Base-by-base conservation (phyloP, 2,797 vertebrate species). In the Ciconia nigra region DNA sequence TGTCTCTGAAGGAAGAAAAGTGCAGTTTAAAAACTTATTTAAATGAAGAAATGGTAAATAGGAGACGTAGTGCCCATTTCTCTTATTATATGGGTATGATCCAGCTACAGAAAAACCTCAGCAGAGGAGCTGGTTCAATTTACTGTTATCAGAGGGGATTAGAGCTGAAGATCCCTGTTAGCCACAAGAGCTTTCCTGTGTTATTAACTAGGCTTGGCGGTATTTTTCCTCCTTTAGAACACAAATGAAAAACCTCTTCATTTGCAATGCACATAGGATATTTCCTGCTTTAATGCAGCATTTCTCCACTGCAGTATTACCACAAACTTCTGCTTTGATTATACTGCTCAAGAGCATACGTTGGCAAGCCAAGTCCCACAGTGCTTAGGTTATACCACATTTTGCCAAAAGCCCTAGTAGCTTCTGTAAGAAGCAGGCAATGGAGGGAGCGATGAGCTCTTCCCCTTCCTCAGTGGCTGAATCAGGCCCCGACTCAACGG, bases 61-160 rank as follows among this genome's bases (percentile, higher is more conserved):
- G 84, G 65, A 94, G 66, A 97, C 57, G 85, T 71, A 94, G 80
- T 83, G 77, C 59, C 49, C 78, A 21, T 94, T 96, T 79, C 94
- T 96, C 87, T 89, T 96, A 73, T 92, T 96, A 82, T 80, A 89
- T 54, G 80, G 44, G 74, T 80, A 95, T 31, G 61, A 87, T 89
- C 92, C 91, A 87, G 87, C 85, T 83, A 89, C 66, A 89, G 93
- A 65, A 87, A 93, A 90, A 44, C 83, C 87, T 95, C 67, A 65
- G 72, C 88, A 80, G 85, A 95, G 77, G 72, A 96, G 83, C 83
- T 90, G 62, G 71, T 91, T 97, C 96, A 95, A 95, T 97, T 97
- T 96, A 81, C 91, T 94, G 52, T 96, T 97, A 96, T 97, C 96
- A 91, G 94, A 95, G 66, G 78, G 92, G 93, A 97, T 96, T 96